These are phyloP conservation scores for Pygocentrus nattereri DNA, from an alignment of 2,797 vertebrate species.

Conservation along the genomic window DNA sequence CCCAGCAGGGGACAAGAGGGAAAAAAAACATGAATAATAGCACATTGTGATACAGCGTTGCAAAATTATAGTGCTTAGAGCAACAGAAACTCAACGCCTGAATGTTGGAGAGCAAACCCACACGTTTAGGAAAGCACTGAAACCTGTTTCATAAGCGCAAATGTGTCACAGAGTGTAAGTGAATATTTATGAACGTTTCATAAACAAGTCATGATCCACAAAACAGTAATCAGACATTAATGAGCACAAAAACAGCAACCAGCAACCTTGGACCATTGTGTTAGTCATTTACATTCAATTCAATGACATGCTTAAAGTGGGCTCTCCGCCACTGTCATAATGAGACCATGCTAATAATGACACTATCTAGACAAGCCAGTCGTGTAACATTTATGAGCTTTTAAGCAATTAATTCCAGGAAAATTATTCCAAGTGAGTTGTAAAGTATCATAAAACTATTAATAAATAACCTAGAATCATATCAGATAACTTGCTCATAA, in stretches of 20 bases:
- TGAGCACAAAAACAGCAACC: slow-evolving; percentile 17
- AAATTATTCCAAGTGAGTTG: slow-evolving; percentile 2
- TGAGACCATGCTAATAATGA: not conserved
- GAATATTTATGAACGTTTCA: slow-evolving; percentile 16
- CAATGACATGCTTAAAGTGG: slow-evolving; percentile 21
- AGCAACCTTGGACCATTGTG: slow-evolving; percentile 22
- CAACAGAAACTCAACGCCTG: slow-evolving; percentile 2
- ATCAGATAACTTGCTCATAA: not conserved
- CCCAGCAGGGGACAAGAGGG: not conserved
- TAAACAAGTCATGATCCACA: slow-evolving; percentile 8
- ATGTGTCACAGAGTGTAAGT: not conserved
- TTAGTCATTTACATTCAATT: slow-evolving; percentile 23
- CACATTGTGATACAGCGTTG: slow-evolving; percentile 32
- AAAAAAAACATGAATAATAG: slow-evolving; percentile 1
- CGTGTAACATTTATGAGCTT: slow-evolving; percentile 21
- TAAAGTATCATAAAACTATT: not conserved
- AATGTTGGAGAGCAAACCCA: not conserved
- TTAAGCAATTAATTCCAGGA: not conserved
- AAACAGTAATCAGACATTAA: slow-evolving; percentile 28
- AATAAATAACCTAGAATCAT: not conserved
- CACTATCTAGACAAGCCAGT: not conserved
- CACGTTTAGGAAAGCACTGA: not conserved
- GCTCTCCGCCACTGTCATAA: slow-evolving; percentile 7
- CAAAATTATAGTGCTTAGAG: slow-evolving; percentile 32
- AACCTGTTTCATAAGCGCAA: not conserved